Base-by-base conservation (phyloP, 2,888 invertebrate genomes). In the Conus canariensis region DNA sequence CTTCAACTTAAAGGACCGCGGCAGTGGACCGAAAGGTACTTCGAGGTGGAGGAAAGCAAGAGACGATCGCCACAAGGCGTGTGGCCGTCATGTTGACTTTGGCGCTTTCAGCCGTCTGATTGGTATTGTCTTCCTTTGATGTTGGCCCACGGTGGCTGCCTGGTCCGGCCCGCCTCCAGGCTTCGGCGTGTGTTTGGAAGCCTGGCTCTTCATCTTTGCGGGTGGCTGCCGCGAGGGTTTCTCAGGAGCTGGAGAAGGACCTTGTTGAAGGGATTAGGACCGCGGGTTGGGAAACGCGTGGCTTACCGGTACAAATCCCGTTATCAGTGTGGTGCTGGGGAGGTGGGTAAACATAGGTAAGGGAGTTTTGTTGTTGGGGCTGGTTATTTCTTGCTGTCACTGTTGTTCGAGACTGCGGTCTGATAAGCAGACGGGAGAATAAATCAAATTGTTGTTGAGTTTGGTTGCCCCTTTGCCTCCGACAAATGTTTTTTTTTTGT, bases 81-180 rank as follows among this genome's bases (percentile, higher is more conserved):
- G 10, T 77, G 77, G 10, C 9, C 9, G 30, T 30, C 16, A 9
- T 77, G 77, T 77, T 77, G 77, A 77, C 77, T 30, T 77, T 77
- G 30, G 30, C 30, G 77, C 77, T 25, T 30, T 25, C 77, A 30
- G 12, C 77, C 64, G 64, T 30, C 16, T 77, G 77, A 45, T 77
- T 77, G 77, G 30, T 16, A 30, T 77, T 77, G 77, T 77, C 77
- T 77, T 10, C 30, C 77, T 77, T 77, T 77, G 77, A 77, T 30
- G 77, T 77, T 7, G 10, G 77, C 22, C 45, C 45, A 45, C 45
- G 45, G 64, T 19, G 64, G 64, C 12, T 64, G 64, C 14, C 16
- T 64, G 14, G 14, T 64, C 64, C 19, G 12, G 14, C 19, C 64
- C 6, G 19, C 19, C 64, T 64, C 64, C 45, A 45, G 45, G 45